Percentiles rank a stretch among this genome's conserved stretches.
Evolutionary conservation across 2,113 vertebrate genomes (phyloP).

Genomic region (Cricetomys ansorgei): DNA sequence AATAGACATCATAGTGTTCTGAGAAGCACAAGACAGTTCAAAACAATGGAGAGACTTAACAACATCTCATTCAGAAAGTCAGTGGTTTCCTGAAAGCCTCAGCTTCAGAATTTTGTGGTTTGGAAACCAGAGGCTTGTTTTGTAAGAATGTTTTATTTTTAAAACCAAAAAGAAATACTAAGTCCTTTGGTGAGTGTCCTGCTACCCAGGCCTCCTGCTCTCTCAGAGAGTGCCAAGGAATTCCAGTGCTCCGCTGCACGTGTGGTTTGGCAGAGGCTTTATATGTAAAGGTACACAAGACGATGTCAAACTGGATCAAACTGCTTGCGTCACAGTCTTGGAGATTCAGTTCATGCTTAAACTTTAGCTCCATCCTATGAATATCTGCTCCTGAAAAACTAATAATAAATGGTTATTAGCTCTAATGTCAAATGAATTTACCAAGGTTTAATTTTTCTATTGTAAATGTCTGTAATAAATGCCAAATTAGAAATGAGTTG

Average conservation of each 20-base stretch:
- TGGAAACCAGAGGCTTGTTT: conserved; percentile 78
- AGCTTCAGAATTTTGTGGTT: conserved; percentile 55
- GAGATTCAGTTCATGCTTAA: conserved; percentile 81
- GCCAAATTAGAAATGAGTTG: conserved; percentile 70
- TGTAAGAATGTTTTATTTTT: conserved; percentile 75
- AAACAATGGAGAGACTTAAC: conserved; percentile 20
- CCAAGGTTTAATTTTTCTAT: conserved; percentile 27
- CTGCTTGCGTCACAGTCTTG: conserved; percentile 78
- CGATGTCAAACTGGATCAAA: conserved; percentile 81
- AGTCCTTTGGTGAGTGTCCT: conserved; percentile 73
- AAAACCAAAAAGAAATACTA: conserved; percentile 58
- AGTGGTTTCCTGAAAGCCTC: conserved; percentile 66
- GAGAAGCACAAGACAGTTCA: background rate
- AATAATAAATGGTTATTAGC: conserved; percentile 76
- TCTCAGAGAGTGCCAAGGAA: conserved; percentile 82
- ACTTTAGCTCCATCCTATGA: conserved; percentile 77
- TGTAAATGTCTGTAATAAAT: background rate
- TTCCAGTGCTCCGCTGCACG: conserved; percentile 81
- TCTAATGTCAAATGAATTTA: conserved; percentile 75
- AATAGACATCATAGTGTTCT: background rate
- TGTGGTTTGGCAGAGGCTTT: conserved; percentile 84
- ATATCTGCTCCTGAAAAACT: conserved; percentile 83
- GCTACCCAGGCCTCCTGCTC: conserved; percentile 57
- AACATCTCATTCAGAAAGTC: conserved; percentile 74
- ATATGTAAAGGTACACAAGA: conserved; percentile 77